phyloP scores from a whole-genome alignment of 2,797 vertebrate species.

The Chelon auratus region DNA sequence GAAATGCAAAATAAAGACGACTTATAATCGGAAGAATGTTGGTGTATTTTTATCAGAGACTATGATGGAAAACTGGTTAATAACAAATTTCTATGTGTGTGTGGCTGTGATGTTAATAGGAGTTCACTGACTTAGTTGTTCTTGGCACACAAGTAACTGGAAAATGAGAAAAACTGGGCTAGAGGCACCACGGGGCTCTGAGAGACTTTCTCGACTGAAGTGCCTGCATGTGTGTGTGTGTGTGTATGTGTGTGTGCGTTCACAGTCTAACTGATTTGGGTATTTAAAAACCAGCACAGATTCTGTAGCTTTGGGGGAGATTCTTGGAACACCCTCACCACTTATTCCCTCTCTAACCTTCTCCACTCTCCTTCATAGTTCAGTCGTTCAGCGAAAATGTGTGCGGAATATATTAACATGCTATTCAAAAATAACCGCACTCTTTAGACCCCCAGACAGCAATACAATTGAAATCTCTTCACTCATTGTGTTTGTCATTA shows the following conservation, averaged over 20 bases:
- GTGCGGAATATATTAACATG: conserved; percentile 29
- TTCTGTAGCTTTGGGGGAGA: conserved; percentile 55
- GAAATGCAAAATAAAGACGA: too few relatives aligned
- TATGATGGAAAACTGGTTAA: not conserved
- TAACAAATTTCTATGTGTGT: not conserved
- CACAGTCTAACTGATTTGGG: conserved; percentile 45
- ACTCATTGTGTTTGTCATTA: conserved; percentile 40
- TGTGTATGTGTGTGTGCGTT: conserved; percentile 5
- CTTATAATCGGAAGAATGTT: too few relatives aligned
- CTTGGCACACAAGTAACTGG: conserved; percentile 7
- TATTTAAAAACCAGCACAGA: conserved; percentile 56
- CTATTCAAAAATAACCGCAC: conserved; percentile 20
- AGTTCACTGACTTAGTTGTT: conserved; percentile 7
- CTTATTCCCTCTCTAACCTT: conserved; percentile 17
- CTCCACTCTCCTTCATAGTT: not conserved
- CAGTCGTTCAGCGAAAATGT: conserved; percentile 20
- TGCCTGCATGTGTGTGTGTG: conserved; percentile 11
- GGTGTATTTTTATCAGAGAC: too few relatives aligned
- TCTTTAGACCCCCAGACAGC: conserved; percentile 15
- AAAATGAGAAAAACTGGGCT: conserved; percentile 26
- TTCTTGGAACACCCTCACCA: conserved; percentile 47
- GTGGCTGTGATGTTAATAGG: not conserved
- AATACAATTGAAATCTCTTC: conserved; percentile 24
- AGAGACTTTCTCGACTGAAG: conserved; percentile 23
- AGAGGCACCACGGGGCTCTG: conserved; percentile 14